Percentiles rank a stretch among this genome's conserved stretches.
Conservation (phyloP, 2,888 invertebrate species). For the Lochmaea capreae region DNA sequence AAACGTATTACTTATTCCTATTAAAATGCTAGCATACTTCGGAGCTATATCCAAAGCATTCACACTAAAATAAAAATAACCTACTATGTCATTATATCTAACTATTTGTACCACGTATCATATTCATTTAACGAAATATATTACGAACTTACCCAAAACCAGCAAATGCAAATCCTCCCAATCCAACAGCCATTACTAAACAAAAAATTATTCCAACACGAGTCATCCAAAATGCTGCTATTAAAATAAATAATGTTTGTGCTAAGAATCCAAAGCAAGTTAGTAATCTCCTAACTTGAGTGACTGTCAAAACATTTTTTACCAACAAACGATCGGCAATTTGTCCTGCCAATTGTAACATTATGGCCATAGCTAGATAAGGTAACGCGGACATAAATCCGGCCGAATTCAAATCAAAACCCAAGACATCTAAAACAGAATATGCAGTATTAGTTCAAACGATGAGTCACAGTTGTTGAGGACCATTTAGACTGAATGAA, state of each 20-base stretch:
- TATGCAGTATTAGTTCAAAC: background rate
- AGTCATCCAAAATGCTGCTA: conserved; percentile 79
- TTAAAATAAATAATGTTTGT: conserved; percentile 88
- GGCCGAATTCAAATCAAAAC: conserved; percentile 80
- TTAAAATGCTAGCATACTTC: conserved; percentile 89
- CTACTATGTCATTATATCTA: background rate
- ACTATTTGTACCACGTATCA: background rate
- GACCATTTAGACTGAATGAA: too few species aligned
- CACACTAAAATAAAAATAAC: conserved; percentile 68
- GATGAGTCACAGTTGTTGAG: too few species aligned
- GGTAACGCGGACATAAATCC: conserved; percentile 89
- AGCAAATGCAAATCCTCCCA: conserved; percentile 45
- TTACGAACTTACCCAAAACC: conserved; percentile 44
- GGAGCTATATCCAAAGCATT: conserved; percentile 93
- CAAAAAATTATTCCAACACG: conserved; percentile 60
- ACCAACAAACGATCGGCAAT: conserved; percentile 82
- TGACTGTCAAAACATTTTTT: conserved; percentile 75
- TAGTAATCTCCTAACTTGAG: conserved; percentile 76
- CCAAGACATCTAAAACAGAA: conserved; percentile 72
- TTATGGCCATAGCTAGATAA: conserved; percentile 87
- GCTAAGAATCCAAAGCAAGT: conserved; percentile 79
- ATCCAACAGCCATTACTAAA: conserved; percentile 45
- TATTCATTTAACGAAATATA: too few species aligned
- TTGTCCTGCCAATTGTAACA: conserved; percentile 83
- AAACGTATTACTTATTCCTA: conserved; percentile 92